A percentile compares a stretch with the other conserved stretches of the same genome.
These are phyloP conservation scores for Pipra filicauda DNA, from an alignment of 2,113 vertebrate species.

Conservation along the genomic window DNA sequence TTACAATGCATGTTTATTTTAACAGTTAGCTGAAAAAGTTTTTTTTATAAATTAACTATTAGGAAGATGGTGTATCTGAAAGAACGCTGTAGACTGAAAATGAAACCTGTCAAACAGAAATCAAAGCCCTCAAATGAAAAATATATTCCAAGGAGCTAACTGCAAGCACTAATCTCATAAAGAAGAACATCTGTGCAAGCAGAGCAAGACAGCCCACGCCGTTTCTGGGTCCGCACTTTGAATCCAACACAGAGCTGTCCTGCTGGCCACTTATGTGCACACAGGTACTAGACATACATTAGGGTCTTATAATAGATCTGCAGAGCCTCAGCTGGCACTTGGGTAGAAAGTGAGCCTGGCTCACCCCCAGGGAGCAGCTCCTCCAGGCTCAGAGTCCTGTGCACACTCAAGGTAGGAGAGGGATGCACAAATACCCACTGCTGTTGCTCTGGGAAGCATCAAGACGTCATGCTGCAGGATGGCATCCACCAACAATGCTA, in stretches of 20 bases:
- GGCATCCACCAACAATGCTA: neutral
- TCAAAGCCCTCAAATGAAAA: neutral
- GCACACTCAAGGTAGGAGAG: rapidly evolving
- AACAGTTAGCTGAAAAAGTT: neutral
- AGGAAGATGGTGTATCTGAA: neutral
- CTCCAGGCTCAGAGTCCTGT: rapidly evolving
- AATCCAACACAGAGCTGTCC: neutral
- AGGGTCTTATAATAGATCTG: neutral
- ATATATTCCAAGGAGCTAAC: neutral
- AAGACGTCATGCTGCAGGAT: neutral
- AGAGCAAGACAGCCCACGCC: neutral
- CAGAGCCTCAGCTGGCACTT: neutral
- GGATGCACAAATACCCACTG: neutral
- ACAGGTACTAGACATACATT: neutral
- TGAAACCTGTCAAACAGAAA: neutral
- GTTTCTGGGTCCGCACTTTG: neutral
- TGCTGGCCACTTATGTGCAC: neutral
- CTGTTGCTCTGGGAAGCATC: rapidly evolving
- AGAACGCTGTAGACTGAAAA: neutral
- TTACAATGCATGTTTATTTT: neutral
- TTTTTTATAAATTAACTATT: neutral
- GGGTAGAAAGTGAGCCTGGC: rapidly evolving
- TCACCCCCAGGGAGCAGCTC: neutral
- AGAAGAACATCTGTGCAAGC: neutral
- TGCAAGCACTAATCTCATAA: neutral